phyloP scores from a whole-genome alignment of 2,888 invertebrate genomes.

The Sphaerophoria rueppellii region DNA sequence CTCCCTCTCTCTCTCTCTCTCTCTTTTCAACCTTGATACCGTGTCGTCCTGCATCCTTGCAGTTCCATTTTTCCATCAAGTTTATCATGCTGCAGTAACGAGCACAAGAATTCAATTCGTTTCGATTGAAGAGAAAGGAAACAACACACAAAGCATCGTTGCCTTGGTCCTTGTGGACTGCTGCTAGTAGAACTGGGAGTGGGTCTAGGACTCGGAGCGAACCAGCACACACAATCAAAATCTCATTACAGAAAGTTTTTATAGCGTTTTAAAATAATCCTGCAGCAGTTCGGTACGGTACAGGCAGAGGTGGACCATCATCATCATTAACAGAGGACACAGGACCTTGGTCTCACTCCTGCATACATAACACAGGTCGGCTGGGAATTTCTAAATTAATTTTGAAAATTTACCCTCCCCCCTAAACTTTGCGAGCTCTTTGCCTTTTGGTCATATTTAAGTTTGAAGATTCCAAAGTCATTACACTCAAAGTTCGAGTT shows the following conservation, averaged over 20 bases:
- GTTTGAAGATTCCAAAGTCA: slow-evolving; percentile 63
- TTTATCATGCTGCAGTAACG: slow-evolving; percentile 42
- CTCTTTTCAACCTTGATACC: not conserved
- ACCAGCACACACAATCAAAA: slow-evolving; percentile 68
- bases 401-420: slow-evolving; percentile 50
- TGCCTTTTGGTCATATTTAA: slow-evolving; percentile 53
- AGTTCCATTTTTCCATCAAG: slow-evolving; percentile 17
- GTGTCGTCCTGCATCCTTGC: not conserved
- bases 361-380: not conserved
- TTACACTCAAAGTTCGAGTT: slow-evolving; percentile 53
- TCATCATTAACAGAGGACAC: slow-evolving; percentile 58
- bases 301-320: slow-evolving; percentile 34
- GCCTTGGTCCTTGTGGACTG: slow-evolving; percentile 38
- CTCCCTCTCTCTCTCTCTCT: not conserved
- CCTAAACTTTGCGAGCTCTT: slow-evolving; percentile 51
- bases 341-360: not conserved
- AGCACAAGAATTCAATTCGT: slow-evolving; percentile 62
- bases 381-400: slow-evolving; percentile 57
- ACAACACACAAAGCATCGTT: slow-evolving; percentile 41
- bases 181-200: not conserved
- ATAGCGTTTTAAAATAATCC: slow-evolving; percentile 67
- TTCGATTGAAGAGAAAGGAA: slow-evolving; percentile 54
- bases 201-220: not conserved
- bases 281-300: slow-evolving; percentile 38
- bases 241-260: slow-evolving; percentile 71